Base-by-base conservation (phyloP, 1,140 invertebrate genomes). In the Harpegnathos saltator region DNA sequence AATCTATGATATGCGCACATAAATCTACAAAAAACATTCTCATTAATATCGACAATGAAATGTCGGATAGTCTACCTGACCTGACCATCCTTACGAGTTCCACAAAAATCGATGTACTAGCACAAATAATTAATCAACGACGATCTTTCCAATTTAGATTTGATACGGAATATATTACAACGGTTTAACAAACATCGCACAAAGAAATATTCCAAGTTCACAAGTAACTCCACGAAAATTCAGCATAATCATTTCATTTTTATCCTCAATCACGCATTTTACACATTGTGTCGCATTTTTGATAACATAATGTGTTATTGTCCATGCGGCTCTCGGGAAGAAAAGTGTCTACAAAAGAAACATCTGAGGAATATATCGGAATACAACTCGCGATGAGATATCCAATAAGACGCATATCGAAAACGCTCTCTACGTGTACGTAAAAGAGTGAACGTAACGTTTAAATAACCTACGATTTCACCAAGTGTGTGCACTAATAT, bases 161-260 rank as follows among this genome's bases (percentile, higher is more conserved):
- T 38, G 44, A 5, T 68, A 86, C 54, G 77, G 75, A 85, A 88
- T 75, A 88, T 86, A 81, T 88, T 88, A 89, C 80, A 86, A 74
- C 26, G 11, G 22, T 14, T 77, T n/a, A 19, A 65, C 52, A 77
- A 88, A 72, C 59, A 68, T 58, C 54, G 54, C 52, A 17, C 33
- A 61, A 58, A 56, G 65, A 44, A 72, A 83, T 73, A 62, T 58
- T 52, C 78, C 44, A 84, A 50, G 63, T 71, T 78, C 33, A 15
- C 56, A 78, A 78, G 24, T 56, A 14, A 19, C 9, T 3, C 14
- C 33, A 68, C 66, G n/a, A 65, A 19, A 7, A 69, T 68, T n/a
- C 50, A 19, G 12, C 17, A 68, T 77, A 44, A 44, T 68, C n/a
- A 14, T 56, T 22, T 7, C n/a, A 52, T 12, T 56, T 68, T 78